These are phyloP conservation scores for Menura novaehollandiae DNA, from an alignment of 2,113 vertebrate genomes.

Conservation along the genomic window DNA sequence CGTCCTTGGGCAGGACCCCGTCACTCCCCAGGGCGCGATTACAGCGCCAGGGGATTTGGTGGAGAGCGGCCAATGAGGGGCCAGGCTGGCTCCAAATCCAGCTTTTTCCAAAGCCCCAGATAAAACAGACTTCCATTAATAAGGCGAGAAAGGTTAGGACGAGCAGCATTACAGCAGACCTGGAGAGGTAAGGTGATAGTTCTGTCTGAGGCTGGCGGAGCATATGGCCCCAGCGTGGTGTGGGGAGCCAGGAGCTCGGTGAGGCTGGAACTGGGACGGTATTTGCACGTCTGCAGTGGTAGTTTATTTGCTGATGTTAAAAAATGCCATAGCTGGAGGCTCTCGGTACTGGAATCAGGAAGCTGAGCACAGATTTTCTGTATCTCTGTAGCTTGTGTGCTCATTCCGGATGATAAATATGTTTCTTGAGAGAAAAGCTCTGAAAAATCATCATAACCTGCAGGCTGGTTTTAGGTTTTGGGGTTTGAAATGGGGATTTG, in stretches of 20 bases:
- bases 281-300: neutral
- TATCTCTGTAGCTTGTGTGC: neutral
- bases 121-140: slow-evolving; percentile 60
- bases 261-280: neutral
- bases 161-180: slow-evolving; percentile 54
- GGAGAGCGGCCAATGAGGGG: slow-evolving; percentile 67
- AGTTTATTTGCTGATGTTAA: neutral
- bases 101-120: slow-evolving; percentile 68
- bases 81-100: slow-evolving; percentile 44
- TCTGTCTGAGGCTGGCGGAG: slow-evolving; percentile 51
- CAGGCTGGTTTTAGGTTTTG: neutral
- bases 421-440: neutral
- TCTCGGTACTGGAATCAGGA: neutral
- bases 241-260: neutral
- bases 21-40: slow-evolving; percentile 49
- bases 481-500: neutral
- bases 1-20: slow-evolving; percentile 11
- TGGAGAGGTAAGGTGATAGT: slow-evolving; percentile 76
- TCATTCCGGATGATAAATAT: neutral
- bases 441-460: neutral
- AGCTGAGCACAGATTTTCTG: neutral
- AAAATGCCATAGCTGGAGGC: neutral
- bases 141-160: slow-evolving; percentile 67
- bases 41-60: slow-evolving; percentile 60
- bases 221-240: slow-evolving; percentile 55